Evolutionary conservation across 2,888 invertebrate genomes (phyloP), one percentile per base, ranked within the genome.

Genomic region (Thera obeliscata): DNA sequence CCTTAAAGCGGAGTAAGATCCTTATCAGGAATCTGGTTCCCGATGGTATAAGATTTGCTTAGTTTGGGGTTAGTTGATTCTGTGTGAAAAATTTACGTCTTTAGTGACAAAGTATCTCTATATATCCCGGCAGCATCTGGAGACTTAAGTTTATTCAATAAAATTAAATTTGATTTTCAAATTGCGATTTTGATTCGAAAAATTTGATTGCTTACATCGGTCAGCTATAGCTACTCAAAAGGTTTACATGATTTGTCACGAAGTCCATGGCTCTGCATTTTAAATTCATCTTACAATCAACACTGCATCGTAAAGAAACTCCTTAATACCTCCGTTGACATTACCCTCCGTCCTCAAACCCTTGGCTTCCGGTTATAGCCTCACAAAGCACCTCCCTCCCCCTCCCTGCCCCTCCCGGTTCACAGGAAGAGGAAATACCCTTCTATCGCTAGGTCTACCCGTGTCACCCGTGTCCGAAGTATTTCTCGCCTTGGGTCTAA

Each of bases 281-380:
- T 12, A 12, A 56, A 6, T 55, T 11, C 76, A 67, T 78, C 74
- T 81, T 59, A 56, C 88, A 90, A 56, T 22, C 41, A 56, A 85
- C 85, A 82, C 85, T 83, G 79, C 75, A 74, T 74, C 79, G 84
- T 77, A 83, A 88, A 90, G 90, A 88, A 92, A 88, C 87, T 90
- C 52, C 88, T 85, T 89, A 91, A 89, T 89, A 87, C 88, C 87
- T 89, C 87, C 87, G 90, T 89, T 90, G 91, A 91, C 91, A 92
- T 91, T 90, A 90, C 93, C 90, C 92, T 87, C 89, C 85, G 89
- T 56, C 86, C 89, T 90, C 87, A 81, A 87, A 88, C 91, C 93
- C 93, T 91, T 85, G 81, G 87, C 89, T 91, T 93, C 93, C 93
- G 93, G 93, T 93, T 93, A 93, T 93, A 90, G 91, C 91, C 83